Percentiles rank a stretch among this genome's conserved stretches.
Evolutionary conservation across 2,888 invertebrate species (phyloP).

Genomic region (Nomada fucata): DNA sequence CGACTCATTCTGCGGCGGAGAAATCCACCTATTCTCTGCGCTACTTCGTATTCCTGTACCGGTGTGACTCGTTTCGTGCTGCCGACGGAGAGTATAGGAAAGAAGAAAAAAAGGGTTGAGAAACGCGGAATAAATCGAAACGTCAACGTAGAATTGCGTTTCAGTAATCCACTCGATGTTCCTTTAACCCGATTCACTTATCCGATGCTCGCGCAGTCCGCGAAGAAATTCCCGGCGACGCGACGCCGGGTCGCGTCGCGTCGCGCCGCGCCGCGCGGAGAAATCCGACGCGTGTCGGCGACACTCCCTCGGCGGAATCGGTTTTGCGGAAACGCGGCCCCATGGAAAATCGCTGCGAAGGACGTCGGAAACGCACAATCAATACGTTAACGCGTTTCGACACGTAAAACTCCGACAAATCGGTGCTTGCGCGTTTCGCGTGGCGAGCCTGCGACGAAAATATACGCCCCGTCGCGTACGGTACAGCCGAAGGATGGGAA

Average conservation of each 20-base stretch:
- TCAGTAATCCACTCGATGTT: conserved; percentile 34
- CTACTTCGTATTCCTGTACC: not conserved
- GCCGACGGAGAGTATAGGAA: not conserved
- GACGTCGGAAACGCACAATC: conserved; percentile 57
- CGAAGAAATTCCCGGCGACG: conserved; percentile 21
- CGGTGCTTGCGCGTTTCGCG: conserved; percentile 46
- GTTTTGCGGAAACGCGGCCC: conserved; percentile 20
- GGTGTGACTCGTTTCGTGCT: not conserved
- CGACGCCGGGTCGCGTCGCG: not conserved
- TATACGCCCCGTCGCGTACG: conserved; percentile 27
- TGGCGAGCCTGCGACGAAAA: conserved; percentile 58
- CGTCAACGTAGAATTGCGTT: conserved; percentile 32
- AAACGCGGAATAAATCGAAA: conserved; percentile 34
- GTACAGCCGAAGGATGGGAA: conserved; percentile 30
- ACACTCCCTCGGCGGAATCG: conserved; percentile 53
- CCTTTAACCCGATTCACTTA: conserved; percentile 47
- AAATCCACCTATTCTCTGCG: not conserved
- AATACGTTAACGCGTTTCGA: conserved; percentile 70
- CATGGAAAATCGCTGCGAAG: conserved; percentile 39
- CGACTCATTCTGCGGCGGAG: not conserved
- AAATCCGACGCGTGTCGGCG: conserved; percentile 64
- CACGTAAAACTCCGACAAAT: conserved; percentile 69
- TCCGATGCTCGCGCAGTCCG: conserved; percentile 7
- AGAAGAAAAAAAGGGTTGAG: not conserved
- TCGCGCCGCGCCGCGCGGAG: conserved; percentile 2